A percentile compares a stretch with the other conserved stretches of the same genome.
Evolutionary conservation across 2,113 vertebrate genomes (phyloP).

Genomic region (Corythoichthys intestinalis): DNA sequence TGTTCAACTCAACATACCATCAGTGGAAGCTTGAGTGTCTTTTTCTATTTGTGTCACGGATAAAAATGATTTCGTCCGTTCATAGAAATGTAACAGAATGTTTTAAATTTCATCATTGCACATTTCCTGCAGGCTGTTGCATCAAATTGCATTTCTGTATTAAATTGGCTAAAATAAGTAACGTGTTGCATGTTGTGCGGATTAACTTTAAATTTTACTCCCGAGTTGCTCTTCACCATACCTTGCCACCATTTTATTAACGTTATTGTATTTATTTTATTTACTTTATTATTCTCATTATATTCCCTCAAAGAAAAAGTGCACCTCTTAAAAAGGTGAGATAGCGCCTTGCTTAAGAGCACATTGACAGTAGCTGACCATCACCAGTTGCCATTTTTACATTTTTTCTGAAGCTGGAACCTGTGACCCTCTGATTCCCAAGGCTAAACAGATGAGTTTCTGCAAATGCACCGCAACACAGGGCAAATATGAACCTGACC

Average conservation of each 20-base stretch:
- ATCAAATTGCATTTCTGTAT: not conserved
- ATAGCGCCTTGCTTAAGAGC: not conserved
- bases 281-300: not conserved
- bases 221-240: not conserved
- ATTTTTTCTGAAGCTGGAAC: not conserved
- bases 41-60: not conserved
- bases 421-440: not conserved
- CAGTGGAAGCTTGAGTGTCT: not conserved
- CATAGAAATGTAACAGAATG: conserved; percentile 6
- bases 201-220: not conserved
- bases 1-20: not conserved
- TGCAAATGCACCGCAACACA: conserved; percentile 12
- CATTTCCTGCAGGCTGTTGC: conserved; percentile 1
- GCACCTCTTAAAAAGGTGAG: not conserved
- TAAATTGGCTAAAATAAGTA: not conserved
- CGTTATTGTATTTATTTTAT: too few relatives aligned
- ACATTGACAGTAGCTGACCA: not conserved
- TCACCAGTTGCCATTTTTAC: not conserved
- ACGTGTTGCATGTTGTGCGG: not conserved
- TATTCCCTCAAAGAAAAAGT: not conserved
- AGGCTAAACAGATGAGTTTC: conserved; percentile 1
- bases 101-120: not conserved
- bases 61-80: not conserved
- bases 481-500: conserved; percentile 42
- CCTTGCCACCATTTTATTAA: not conserved